A percentile compares a stretch with the other conserved stretches of the same genome.
phyloP scores from a whole-genome alignment of 2,113 vertebrate species.

The Cathartes aura region DNA sequence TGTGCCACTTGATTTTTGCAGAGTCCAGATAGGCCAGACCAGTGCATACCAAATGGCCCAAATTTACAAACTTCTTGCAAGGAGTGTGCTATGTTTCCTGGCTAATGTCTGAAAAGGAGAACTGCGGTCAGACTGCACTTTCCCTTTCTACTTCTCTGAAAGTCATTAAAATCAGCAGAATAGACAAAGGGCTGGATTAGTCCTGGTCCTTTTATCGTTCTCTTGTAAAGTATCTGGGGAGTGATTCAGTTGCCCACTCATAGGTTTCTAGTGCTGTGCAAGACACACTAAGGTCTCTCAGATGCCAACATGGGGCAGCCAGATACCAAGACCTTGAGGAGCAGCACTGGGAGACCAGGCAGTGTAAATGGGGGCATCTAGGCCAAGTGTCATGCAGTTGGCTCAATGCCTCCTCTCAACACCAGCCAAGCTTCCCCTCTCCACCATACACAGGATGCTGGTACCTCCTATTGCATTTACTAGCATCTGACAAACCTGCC shows the following conservation, averaged over 20 bases:
- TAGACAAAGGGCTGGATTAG: background rate
- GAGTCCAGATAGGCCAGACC: background rate
- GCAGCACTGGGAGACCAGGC: background rate
- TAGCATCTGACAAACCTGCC: background rate
- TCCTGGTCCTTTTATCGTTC: background rate
- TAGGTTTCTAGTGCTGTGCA: background rate
- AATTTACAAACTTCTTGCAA: background rate
- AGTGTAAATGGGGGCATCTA: background rate
- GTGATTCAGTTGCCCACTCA: background rate
- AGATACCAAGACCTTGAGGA: background rate
- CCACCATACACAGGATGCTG: background rate
- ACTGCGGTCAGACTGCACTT: rapidly evolving
- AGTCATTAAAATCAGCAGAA: background rate
- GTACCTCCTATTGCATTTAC: background rate
- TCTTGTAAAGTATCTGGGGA: background rate
- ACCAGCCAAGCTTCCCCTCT: background rate
- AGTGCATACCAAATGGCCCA: background rate
- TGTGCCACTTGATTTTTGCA: background rate
- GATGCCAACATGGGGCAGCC: rapidly evolving
- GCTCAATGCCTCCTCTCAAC: background rate
- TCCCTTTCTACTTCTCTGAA: background rate
- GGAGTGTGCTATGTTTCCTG: background rate
- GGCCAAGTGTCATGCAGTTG: background rate
- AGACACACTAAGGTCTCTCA: background rate
- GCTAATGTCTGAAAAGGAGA: background rate